Percentiles rank a stretch among this genome's conserved stretches.
These are phyloP conservation scores for Brachypteracias leptosomus DNA, from an alignment of 2,113 vertebrate species.

Conservation along the genomic window DNA sequence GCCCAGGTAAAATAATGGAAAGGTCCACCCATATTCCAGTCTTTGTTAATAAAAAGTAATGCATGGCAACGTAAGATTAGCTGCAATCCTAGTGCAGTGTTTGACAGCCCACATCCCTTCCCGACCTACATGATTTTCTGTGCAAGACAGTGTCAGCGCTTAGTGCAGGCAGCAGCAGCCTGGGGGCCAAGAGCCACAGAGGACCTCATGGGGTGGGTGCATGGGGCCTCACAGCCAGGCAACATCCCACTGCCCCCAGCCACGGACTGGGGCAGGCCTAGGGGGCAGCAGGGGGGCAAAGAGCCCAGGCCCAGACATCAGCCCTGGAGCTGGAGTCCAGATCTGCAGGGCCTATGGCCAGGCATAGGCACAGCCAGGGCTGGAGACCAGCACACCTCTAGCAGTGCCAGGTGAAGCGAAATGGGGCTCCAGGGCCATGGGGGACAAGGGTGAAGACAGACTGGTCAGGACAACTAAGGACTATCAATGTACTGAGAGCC, in stretches of 20 bases:
- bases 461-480: background rate
- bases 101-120: background rate
- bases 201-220: background rate
- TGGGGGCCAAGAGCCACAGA: background rate
- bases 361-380: background rate
- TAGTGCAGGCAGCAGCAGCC: background rate
- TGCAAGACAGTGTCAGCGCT: rapidly evolving
- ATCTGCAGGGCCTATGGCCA: background rate
- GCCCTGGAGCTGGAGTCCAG: rapidly evolving
- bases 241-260: background rate
- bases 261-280: background rate
- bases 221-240: background rate
- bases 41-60: background rate
- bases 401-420: rapidly evolving
- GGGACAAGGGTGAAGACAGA: rapidly evolving
- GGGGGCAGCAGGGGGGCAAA: background rate
- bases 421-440: rapidly evolving
- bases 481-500: background rate
- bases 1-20: background rate
- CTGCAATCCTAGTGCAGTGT: background rate
- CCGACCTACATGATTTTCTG: background rate
- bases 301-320: background rate
- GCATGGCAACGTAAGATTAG: background rate
- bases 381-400: background rate
- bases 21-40: background rate